These are phyloP conservation scores for Calliphora vicina DNA, from an alignment of 1,140 invertebrate species.

Conservation along the genomic window DNA sequence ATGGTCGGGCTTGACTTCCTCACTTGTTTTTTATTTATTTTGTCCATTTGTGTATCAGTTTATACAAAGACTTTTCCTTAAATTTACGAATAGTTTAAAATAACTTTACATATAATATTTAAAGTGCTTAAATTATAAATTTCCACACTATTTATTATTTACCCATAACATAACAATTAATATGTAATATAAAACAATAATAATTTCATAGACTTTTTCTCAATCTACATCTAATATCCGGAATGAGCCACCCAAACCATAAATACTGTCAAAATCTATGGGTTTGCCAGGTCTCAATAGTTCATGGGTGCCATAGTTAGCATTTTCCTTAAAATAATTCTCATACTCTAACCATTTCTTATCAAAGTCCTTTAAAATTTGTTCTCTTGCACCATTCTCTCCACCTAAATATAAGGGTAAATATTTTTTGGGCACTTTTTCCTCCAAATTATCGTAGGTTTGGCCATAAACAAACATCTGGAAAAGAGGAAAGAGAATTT, in stretches of 20 bases:
- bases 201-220: too few species aligned
- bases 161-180: too few species aligned
- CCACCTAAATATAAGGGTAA: slow-evolving; percentile 70
- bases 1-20: too few species aligned
- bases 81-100: too few species aligned
- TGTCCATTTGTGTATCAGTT: too few species aligned
- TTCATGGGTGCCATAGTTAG: slow-evolving; percentile 67
- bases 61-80: too few species aligned
- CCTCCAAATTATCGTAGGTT: slow-evolving; percentile 64
- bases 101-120: too few species aligned
- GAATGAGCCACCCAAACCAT: slow-evolving; percentile 70
- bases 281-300: slow-evolving; percentile 59
- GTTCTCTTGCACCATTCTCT: slow-evolving; percentile 64
- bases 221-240: slow-evolving; percentile 59
- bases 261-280: slow-evolving; percentile 64
- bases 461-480: slow-evolving; percentile 67
- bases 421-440: slow-evolving; percentile 64
- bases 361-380: slow-evolving; percentile 61
- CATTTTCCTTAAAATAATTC: slow-evolving; percentile 66
- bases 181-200: too few species aligned
- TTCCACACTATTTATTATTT: too few species aligned
- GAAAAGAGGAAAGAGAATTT: slow-evolving; percentile 21
- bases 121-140: too few species aligned
- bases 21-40: too few species aligned
- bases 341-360: slow-evolving; percentile 44